These are phyloP conservation scores for Anomalospiza imberbis DNA, from an alignment of 2,797 vertebrate species.

Conservation along the genomic window DNA sequence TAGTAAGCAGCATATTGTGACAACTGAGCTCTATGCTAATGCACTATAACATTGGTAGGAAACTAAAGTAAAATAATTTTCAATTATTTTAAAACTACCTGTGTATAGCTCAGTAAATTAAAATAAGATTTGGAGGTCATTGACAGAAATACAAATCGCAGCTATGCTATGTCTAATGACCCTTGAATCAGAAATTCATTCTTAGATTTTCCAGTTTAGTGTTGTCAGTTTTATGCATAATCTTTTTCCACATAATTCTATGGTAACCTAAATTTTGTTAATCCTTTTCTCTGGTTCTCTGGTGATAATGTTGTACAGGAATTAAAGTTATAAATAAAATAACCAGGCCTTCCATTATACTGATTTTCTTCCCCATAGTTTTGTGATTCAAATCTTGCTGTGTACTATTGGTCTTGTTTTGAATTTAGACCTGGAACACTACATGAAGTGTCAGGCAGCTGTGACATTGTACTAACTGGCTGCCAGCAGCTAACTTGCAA, in stretches of 20 bases:
- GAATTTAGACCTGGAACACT: not conserved
- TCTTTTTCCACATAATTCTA: slow-evolving; percentile 1
- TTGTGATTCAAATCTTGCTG: not conserved
- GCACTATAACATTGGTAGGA: not conserved
- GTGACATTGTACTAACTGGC: not conserved
- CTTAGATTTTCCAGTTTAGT: not conserved
- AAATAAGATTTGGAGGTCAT: not conserved
- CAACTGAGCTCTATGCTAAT: not conserved
- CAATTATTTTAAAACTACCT: not conserved
- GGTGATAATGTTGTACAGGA: not conserved
- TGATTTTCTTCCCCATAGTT: not conserved
- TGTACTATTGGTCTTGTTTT: not conserved
- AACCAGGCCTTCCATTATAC: not conserved
- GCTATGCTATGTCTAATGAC: not conserved
- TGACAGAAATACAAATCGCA: not conserved
- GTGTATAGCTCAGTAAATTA: not conserved
- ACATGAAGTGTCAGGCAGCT: not conserved
- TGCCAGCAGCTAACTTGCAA: not conserved
- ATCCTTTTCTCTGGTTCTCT: not conserved
- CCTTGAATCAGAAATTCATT: not conserved
- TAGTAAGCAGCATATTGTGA: not conserved
- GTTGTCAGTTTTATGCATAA: not conserved
- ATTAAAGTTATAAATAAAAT: not conserved
- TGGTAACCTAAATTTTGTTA: slow-evolving; percentile 13
- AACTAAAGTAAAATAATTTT: not conserved